These are phyloP conservation scores for Smutsia temminckii DNA, from an alignment of 2,797 vertebrate species.

Conservation along the genomic window DNA sequence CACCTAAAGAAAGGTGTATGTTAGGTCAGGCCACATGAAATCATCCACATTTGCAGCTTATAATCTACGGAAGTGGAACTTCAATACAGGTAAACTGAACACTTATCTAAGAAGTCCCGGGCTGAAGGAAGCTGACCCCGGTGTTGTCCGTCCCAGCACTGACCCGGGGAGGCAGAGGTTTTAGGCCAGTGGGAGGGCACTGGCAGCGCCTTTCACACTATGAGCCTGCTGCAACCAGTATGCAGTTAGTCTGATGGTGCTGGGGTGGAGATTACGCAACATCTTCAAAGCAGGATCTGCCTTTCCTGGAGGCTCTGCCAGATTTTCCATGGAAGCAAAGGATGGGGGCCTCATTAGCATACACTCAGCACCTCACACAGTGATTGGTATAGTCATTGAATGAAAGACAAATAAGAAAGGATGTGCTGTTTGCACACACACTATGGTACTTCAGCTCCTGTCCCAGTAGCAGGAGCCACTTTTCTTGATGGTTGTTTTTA, in stretches of 20 bases:
- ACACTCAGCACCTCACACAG: neutral
- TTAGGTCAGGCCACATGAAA: neutral
- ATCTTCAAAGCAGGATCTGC: neutral
- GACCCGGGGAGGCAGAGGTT: neutral
- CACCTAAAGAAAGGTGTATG: accelerated
- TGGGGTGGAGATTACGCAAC: accelerated
- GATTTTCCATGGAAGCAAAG: neutral
- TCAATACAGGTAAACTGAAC: neutral
- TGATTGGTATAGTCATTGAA: accelerated
- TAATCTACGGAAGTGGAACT: neutral
- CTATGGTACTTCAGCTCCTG: neutral
- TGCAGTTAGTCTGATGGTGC: neutral
- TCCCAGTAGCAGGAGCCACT: neutral
- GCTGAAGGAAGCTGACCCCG: neutral
- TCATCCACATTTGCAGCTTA: neutral
- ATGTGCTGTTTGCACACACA: no score
- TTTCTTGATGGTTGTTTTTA: neutral
- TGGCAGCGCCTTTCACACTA: neutral
- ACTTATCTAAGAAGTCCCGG: neutral
- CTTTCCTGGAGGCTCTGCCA: neutral
- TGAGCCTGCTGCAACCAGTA: neutral
- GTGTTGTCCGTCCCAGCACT: accelerated
- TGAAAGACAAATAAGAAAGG: neutral
- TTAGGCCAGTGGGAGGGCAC: neutral
- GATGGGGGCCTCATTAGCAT: neutral